phyloP scores from a whole-genome alignment of 92 coral and sea anemone genomes.

The Epizoanthus rinbou region DNA sequence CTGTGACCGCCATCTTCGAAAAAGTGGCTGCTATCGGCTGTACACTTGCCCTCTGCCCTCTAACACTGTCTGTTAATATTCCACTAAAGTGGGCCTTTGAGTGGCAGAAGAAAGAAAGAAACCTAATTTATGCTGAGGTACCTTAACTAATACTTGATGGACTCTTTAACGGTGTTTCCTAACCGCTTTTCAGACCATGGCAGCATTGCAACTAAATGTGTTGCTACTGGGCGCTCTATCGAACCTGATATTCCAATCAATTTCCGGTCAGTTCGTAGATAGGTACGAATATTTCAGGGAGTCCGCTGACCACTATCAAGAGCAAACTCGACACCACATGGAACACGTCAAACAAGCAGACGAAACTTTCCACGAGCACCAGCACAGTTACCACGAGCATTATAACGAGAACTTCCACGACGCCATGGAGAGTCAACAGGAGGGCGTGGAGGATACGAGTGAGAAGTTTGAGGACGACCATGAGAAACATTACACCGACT shows the following conservation, averaged over 20 bases:
- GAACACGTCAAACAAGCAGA: conserved; percentile 17
- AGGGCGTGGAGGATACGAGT: conserved; percentile 13
- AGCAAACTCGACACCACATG: conserved; percentile 20
- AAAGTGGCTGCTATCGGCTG: no score
- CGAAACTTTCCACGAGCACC: conserved; percentile 1
- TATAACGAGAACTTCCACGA: conserved; percentile 29
- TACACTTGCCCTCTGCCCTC: no score
- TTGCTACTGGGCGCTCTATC: not conserved
- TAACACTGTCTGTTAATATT: no score
- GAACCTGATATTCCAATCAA: not conserved
- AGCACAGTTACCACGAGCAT: conserved; percentile 6
- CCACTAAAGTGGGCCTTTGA: no score
- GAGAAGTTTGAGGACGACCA: conserved; percentile 31
- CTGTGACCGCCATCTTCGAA: no score
- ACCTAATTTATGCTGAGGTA: no score
- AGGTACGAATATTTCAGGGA: conserved; percentile 28
- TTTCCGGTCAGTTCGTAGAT: not conserved
- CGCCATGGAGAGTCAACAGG: conserved; percentile 20
- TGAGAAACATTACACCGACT: conserved; percentile 22
- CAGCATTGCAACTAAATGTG: not conserved
- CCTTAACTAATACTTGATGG: not conserved
- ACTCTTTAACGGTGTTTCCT: not conserved
- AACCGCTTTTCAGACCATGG: not conserved
- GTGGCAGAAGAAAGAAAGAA: no score
- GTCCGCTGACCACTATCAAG: conserved; percentile 36